phyloP scores from a whole-genome alignment of 2,797 vertebrate genomes.

The Enteromius trimaculatus region DNA sequence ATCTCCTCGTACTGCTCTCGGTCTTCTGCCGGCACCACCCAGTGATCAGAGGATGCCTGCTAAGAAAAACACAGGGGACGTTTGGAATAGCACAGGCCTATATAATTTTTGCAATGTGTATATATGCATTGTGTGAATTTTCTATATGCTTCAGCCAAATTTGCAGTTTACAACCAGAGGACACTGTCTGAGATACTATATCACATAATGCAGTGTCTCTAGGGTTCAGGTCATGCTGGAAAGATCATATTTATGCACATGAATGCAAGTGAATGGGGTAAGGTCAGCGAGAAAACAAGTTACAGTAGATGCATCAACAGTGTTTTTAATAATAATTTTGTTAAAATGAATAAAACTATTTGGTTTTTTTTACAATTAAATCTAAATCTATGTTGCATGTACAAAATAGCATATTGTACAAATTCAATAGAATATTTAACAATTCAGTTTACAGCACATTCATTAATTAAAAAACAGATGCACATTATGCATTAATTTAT shows the following conservation, averaged over 20 bases:
- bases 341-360: not conserved
- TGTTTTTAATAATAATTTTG: not conserved
- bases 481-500: not conserved
- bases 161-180: too few species aligned
- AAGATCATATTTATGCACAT: not conserved
- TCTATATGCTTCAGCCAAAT: not conserved
- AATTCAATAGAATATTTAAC: not conserved
- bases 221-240: not conserved
- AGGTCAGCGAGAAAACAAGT: not conserved
- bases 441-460: not conserved
- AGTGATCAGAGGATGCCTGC: slow-evolving; percentile 76
- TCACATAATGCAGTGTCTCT: too few species aligned
- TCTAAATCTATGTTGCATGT: not conserved
- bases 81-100: not conserved
- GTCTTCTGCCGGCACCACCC: slow-evolving; percentile 91
- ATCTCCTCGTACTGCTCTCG: slow-evolving; percentile 89
- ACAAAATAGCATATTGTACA: not conserved
- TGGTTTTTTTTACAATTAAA: not conserved
- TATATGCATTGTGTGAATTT: not conserved
- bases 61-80: slow-evolving; percentile 38
- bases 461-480: not conserved
- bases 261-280: not conserved
- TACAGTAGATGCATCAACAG: not conserved
- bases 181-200: too few species aligned
- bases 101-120: not conserved